Percentiles rank a stretch among this genome's conserved stretches.
Evolutionary conservation across 2,797 vertebrate species (phyloP).

Genomic region (Adelosebastes latens): DNA sequence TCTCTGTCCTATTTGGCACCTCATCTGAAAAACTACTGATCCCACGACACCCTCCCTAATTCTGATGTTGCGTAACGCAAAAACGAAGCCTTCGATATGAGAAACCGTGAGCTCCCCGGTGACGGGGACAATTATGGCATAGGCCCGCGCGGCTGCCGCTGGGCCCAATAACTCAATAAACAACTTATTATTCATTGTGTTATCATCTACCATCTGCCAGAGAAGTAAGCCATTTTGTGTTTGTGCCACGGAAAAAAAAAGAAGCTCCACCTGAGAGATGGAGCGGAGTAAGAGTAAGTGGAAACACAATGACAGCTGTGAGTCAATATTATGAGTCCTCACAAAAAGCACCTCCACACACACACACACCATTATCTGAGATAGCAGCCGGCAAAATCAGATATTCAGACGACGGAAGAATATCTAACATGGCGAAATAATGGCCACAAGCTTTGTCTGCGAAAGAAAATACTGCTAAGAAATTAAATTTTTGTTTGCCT

Average conservation of each 20-base stretch:
- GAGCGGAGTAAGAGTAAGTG: conserved; percentile 18
- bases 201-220: conserved; percentile 49
- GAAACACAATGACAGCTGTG: conserved; percentile 52
- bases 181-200: conserved; percentile 59
- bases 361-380: conserved; percentile 16
- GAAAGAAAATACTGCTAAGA: conserved; percentile 29
- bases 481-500: conserved; percentile 63
- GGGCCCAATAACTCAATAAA: conserved; percentile 50
- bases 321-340: conserved; percentile 47
- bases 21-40: conserved; percentile 6
- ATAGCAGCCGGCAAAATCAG: conserved; percentile 44
- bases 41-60: conserved; percentile 38
- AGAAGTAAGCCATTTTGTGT: conserved; percentile 51
- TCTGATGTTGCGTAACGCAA: conserved; percentile 19
- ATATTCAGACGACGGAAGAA: conserved; percentile 39
- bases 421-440: conserved; percentile 34
- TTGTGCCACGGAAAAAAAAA: conserved; percentile 29
- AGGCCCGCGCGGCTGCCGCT: not conserved
- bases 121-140: conserved; percentile 45
- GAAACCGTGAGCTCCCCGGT: conserved; percentile 37
- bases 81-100: conserved; percentile 11
- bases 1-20: conserved; percentile 39
- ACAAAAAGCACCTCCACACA: not conserved
- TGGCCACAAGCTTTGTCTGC: not conserved
- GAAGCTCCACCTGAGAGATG: conserved; percentile 40